Evolutionary conservation across 2,797 vertebrate genomes (phyloP).

Genomic region (Bradypodion ventrale): DNA sequence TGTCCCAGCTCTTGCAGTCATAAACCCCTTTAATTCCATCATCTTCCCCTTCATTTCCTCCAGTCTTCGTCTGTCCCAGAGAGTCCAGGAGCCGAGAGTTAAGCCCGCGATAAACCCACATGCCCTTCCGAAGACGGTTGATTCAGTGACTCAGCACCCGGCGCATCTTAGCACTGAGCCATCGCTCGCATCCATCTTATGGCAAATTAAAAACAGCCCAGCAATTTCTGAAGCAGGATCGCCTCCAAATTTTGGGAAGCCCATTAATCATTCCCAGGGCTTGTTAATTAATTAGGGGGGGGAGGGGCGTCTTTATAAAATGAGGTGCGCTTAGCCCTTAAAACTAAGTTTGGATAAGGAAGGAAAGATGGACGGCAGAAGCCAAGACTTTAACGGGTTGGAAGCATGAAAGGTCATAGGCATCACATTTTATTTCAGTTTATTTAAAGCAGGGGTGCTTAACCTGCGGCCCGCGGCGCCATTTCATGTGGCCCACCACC

Average conservation of each 20-base stretch:
- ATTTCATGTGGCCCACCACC: too few relatives aligned
- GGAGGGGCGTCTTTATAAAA: neutral
- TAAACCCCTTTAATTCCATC: neutral
- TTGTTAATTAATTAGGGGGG: neutral
- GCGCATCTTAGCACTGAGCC: constrained; percentile 6
- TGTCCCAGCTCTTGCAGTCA: too few relatives aligned
- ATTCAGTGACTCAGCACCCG: neutral
- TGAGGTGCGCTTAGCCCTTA: neutral
- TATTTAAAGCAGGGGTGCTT: too few relatives aligned
- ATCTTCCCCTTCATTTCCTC: too few relatives aligned
- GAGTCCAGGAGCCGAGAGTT: neutral
- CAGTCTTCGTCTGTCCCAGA: neutral
- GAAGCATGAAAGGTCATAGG: too few relatives aligned
- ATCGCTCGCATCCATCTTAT: neutral
- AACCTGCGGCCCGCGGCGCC: too few relatives aligned
- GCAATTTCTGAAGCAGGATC: neutral
- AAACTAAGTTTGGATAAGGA: neutral
- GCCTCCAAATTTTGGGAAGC: constrained; percentile 17
- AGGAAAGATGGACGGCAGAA: neutral
- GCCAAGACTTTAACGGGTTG: neutral
- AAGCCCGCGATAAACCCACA: neutral
- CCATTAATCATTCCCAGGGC: neutral
- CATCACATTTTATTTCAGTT: too few relatives aligned
- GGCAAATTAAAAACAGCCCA: neutral
- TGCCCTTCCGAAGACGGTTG: neutral